Percentiles rank a stretch among this genome's conserved stretches.
Conservation (phyloP, 2,113 vertebrate species). For the Cathartes aura region DNA sequence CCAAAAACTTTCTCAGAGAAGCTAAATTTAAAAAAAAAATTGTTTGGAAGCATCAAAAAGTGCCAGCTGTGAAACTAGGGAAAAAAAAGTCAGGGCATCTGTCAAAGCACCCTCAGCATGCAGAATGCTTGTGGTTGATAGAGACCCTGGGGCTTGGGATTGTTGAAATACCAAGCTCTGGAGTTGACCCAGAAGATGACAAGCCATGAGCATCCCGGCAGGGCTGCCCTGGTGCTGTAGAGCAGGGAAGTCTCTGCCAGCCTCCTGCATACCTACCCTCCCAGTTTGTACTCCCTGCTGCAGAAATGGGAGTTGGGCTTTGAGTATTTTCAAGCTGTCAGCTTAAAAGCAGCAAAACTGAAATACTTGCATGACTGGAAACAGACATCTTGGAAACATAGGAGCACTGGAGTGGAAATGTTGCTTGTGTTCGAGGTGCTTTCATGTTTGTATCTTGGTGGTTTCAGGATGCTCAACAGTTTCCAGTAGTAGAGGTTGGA, state of each 20-base stretch:
- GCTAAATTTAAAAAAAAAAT: background rate
- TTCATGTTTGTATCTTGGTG: background rate
- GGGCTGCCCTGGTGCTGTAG: background rate
- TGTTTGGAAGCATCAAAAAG: background rate
- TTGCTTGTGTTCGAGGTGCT: background rate
- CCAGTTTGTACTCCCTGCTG: background rate
- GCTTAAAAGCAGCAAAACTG: background rate
- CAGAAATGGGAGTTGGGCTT: background rate
- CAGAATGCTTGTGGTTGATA: background rate
- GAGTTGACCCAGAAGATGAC: background rate
- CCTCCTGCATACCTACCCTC: accelerated
- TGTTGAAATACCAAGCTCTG: background rate
- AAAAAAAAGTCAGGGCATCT: background rate
- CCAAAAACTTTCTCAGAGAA: background rate
- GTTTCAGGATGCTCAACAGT: background rate
- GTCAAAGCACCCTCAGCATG: background rate
- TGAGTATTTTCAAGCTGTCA: background rate
- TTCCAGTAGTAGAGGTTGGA: background rate
- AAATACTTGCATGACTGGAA: background rate
- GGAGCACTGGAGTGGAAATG: background rate
- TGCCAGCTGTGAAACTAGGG: background rate
- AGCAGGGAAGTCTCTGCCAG: background rate
- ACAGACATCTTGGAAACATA: background rate
- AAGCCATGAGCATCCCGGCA: background rate
- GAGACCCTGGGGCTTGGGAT: background rate